These are phyloP conservation scores for Menidia beryllina DNA, from an alignment of 2,113 vertebrate genomes.

Conservation along the genomic window DNA sequence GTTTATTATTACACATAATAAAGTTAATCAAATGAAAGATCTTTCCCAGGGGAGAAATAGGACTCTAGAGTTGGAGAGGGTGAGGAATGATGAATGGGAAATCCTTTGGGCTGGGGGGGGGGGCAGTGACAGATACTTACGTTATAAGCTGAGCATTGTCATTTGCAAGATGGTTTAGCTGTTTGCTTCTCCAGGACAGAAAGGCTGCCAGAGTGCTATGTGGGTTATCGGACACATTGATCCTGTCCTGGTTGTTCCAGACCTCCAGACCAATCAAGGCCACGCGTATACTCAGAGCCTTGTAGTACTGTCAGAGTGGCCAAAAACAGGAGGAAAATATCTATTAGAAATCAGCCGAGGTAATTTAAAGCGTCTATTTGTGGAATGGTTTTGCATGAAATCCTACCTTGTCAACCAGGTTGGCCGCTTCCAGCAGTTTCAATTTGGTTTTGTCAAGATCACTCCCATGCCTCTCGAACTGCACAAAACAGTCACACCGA, in stretches of 20 bases:
- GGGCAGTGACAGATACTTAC: conserved; percentile 76
- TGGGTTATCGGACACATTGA: conserved; percentile 88
- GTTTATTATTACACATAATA: background rate
- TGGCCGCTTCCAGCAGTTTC: conserved; percentile 92
- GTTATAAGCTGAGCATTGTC: conserved; percentile 98
- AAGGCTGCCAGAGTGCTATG: conserved; percentile 93
- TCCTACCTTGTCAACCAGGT: conserved; percentile 95
- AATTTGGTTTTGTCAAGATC: conserved; percentile 83
- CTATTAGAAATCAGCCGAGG: background rate
- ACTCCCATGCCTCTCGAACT: conserved; percentile 89
- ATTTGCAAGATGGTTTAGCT: conserved; percentile 85
- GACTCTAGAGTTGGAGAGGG: background rate
- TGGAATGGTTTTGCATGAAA: background rate
- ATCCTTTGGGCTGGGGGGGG: too few species aligned
- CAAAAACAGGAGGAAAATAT: background rate
- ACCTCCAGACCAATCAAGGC: conserved; percentile 94
- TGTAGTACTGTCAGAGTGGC: conserved; percentile 87
- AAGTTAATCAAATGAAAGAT: background rate
- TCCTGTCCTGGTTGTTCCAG: conserved; percentile 88
- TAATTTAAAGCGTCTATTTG: background rate
- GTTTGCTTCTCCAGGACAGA: conserved; percentile 92
- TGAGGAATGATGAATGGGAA: background rate
- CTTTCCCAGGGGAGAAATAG: background rate
- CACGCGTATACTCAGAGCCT: conserved; percentile 90
- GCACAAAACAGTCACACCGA: conserved; percentile 38